Evolutionary conservation across 2,113 vertebrate species (phyloP).

Genomic region (Hippocampus abdominalis): DNA sequence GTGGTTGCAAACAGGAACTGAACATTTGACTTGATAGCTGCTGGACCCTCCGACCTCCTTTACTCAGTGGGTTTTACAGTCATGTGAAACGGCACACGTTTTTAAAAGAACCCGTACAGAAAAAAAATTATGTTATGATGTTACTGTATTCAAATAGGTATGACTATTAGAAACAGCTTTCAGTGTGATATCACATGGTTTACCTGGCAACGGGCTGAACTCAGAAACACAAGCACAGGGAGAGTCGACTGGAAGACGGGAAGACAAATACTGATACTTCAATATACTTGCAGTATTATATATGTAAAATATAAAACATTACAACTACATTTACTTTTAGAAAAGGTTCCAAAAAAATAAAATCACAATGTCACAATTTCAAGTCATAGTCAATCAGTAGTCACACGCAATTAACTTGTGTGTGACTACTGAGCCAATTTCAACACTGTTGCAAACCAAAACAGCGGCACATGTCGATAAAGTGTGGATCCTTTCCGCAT

Average conservation of each 20-base stretch:
- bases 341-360: no score
- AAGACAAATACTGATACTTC: no score
- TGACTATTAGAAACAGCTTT: neutral
- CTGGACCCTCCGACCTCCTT: neutral
- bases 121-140: neutral
- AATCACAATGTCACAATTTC: no score
- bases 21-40: neutral
- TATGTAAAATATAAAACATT: no score
- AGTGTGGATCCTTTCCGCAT: neutral
- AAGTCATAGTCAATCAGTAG: no score
- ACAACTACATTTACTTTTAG: no score
- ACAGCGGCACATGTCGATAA: no score
- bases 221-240: neutral
- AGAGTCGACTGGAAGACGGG: no score
- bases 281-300: no score
- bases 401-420: no score
- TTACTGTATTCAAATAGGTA: neutral
- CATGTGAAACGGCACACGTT: neutral
- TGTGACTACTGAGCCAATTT: no score
- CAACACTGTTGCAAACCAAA: no score
- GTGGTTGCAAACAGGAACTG: conserved; percentile 9
- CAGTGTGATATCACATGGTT: neutral
- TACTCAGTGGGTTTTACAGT: neutral
- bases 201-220: neutral
- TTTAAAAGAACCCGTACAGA: neutral